A percentile compares a stretch with the other conserved stretches of the same genome.
phyloP scores from a whole-genome alignment of 2,113 vertebrate species.

The Eubucco bourcierii region DNA sequence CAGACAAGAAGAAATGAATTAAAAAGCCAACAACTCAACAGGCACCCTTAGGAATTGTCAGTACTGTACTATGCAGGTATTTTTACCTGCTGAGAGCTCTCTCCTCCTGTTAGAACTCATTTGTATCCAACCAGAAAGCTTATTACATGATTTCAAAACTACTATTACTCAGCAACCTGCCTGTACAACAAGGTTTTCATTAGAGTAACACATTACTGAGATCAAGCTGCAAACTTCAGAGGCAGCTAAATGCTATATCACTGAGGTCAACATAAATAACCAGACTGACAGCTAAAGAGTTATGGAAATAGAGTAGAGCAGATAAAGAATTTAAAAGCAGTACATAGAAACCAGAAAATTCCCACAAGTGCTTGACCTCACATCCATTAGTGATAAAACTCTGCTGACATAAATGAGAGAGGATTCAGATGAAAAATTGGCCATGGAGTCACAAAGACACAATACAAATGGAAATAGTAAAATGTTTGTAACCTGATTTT shows the following conservation, averaged over 20 bases:
- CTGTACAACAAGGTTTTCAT: background rate
- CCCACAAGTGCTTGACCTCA: background rate
- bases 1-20: conserved; percentile 24
- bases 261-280: background rate
- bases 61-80: background rate
- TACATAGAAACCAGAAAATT: background rate
- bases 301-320: background rate
- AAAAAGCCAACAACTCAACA: background rate
- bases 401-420: background rate
- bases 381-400: background rate
- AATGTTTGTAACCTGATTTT: background rate
- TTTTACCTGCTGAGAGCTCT: conserved; percentile 10
- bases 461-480: background rate
- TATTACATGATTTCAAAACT: background rate
- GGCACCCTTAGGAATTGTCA: background rate
- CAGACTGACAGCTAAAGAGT: background rate
- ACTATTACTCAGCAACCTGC: background rate
- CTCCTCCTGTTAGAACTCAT: background rate
- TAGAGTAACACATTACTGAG: background rate
- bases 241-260: background rate
- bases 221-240: background rate
- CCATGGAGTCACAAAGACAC: background rate
- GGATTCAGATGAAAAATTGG: background rate
- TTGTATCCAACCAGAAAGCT: background rate
- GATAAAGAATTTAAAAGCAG: background rate